Percentiles rank a stretch among this genome's conserved stretches.
Conservation (phyloP, 1,140 invertebrate genomes). For the Philopotamus ludificatus region DNA sequence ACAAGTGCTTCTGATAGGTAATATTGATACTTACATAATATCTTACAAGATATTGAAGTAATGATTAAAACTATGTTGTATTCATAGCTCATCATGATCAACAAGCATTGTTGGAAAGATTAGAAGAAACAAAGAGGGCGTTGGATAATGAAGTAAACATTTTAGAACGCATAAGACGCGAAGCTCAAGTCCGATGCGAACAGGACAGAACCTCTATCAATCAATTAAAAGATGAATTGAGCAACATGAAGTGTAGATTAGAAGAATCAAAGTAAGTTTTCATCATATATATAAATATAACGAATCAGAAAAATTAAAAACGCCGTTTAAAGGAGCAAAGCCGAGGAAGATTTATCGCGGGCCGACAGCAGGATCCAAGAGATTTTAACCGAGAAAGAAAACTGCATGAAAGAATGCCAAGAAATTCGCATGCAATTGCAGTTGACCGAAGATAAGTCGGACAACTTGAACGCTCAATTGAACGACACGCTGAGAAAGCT, state of each 20-base stretch:
- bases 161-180: slow-evolving; percentile 68
- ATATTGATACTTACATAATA: slow-evolving; percentile 32
- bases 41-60: slow-evolving; percentile 1
- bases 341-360: slow-evolving; percentile 70
- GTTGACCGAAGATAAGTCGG: slow-evolving; percentile 73
- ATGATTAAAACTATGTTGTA: not conserved
- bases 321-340: slow-evolving; percentile 50
- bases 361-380: slow-evolving; percentile 71
- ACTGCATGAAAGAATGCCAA: slow-evolving; percentile 64
- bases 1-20: slow-evolving; percentile 79
- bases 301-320: not conserved
- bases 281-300: not conserved
- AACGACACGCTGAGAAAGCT: slow-evolving; percentile 74
- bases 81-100: slow-evolving; percentile 77
- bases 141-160: slow-evolving; percentile 69
- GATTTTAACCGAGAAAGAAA: slow-evolving; percentile 69
- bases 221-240: slow-evolving; percentile 73
- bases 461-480: slow-evolving; percentile 69
- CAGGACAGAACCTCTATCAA: slow-evolving; percentile 70
- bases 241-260: slow-evolving; percentile 63
- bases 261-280: slow-evolving; percentile 66
- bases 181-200: slow-evolving; percentile 66
- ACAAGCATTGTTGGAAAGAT: slow-evolving; percentile 74
- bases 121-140: slow-evolving; percentile 67
- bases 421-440: slow-evolving; percentile 76